Percentiles rank a stretch among this genome's conserved stretches.
These are phyloP conservation scores for Sycobia sp. DNA, from an alignment of 1,140 invertebrate genomes.

Conservation along the genomic window DNA sequence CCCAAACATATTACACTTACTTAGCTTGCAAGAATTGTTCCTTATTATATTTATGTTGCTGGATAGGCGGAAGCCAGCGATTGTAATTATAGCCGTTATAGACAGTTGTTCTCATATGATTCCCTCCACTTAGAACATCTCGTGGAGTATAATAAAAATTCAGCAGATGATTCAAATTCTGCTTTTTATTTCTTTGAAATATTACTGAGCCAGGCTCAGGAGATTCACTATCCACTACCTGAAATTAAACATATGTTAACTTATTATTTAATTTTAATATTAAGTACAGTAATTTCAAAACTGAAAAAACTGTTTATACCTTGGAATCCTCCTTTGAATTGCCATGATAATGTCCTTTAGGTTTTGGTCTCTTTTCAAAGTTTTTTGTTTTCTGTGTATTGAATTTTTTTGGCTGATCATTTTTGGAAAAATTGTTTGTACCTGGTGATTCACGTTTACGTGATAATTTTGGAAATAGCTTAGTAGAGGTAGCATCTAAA, in stretches of 20 bases:
- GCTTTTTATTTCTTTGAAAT: constrained; percentile 84
- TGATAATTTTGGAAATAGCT: constrained; percentile 68
- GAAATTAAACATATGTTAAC: neutral
- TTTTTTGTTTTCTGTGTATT: constrained; percentile 67
- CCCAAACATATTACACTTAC: constrained; percentile 65
- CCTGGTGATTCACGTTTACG: constrained; percentile 68
- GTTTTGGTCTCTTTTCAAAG: constrained; percentile 77
- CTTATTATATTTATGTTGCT: constrained; percentile 81
- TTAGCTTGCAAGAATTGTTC: constrained; percentile 93
- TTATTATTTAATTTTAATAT: neutral
- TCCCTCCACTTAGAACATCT: constrained; percentile 54
- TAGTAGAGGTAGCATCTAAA: constrained; percentile 65
- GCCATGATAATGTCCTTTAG: constrained; percentile 70
- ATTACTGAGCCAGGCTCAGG: constrained; percentile 82
- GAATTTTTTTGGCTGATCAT: constrained; percentile 68
- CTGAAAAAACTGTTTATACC: constrained; percentile 50
- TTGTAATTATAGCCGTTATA: constrained; percentile 52
- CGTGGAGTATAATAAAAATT: constrained; percentile 82
- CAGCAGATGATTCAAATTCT: constrained; percentile 89
- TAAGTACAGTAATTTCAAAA: neutral
- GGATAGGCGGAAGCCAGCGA: constrained; percentile 59
- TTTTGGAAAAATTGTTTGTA: constrained; percentile 61
- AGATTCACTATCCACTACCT: constrained; percentile 64
- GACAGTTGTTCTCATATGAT: constrained; percentile 41
- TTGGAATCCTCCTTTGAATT: constrained; percentile 75